Percentiles rank a stretch among this genome's conserved stretches.
phyloP scores from a whole-genome alignment of 2,797 vertebrate genomes.

The Premnoplex brunnescens region DNA sequence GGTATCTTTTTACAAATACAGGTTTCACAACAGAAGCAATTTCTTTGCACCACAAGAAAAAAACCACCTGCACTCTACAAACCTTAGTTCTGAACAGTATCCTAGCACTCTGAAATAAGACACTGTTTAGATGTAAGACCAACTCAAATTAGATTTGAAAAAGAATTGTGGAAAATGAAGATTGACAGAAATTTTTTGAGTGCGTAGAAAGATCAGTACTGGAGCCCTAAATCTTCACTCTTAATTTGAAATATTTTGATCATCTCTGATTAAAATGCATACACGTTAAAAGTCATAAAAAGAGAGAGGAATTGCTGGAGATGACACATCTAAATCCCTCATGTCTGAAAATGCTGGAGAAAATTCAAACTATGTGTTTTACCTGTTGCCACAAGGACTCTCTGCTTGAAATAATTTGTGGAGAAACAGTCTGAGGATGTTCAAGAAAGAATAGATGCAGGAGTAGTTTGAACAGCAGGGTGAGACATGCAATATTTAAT shows the following conservation, averaged over 20 bases:
- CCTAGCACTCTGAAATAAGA: background rate
- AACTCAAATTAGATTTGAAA: background rate
- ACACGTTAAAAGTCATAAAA: background rate
- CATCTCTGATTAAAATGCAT: background rate
- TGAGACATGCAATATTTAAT: background rate
- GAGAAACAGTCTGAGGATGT: background rate
- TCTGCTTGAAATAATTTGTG: background rate
- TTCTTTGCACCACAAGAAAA: background rate
- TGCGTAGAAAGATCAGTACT: background rate
- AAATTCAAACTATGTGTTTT: background rate
- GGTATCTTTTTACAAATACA: background rate
- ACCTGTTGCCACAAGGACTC: background rate
- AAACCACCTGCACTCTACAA: background rate
- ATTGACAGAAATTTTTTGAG: background rate
- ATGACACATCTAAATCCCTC: background rate
- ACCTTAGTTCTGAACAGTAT: background rate
- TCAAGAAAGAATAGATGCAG: background rate
- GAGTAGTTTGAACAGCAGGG: background rate
- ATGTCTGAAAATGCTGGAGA: background rate
- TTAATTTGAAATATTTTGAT: background rate
- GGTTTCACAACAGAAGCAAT: background rate
- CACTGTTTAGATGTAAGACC: background rate
- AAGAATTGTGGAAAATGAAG: background rate
- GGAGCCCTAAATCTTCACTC: background rate
- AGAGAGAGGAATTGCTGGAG: background rate